These are phyloP conservation scores for Drosophila rellima DNA, from an alignment of 2,888 invertebrate species.

Conservation along the genomic window DNA sequence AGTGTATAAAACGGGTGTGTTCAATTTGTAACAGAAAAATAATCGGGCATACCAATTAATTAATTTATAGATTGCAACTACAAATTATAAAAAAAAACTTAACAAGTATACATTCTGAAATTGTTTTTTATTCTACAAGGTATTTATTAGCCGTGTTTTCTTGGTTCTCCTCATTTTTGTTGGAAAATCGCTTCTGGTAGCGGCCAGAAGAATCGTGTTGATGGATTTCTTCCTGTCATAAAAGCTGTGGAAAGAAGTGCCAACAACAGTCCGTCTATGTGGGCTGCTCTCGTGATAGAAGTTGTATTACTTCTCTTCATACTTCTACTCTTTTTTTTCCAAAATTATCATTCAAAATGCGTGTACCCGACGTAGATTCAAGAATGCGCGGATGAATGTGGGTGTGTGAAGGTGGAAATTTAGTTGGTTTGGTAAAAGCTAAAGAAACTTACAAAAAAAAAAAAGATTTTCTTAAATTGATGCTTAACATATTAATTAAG, in stretches of 20 bases:
- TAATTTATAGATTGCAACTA: no score
- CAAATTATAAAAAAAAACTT: no score
- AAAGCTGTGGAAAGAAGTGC: slow-evolving; percentile 54
- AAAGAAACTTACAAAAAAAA: slow-evolving; percentile 1
- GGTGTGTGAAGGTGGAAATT: slow-evolving; percentile 26
- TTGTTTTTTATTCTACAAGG: not conserved
- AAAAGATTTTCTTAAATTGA: not conserved
- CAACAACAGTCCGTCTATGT: slow-evolving; percentile 54
- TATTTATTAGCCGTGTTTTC: not conserved
- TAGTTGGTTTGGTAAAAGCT: not conserved
- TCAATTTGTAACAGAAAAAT: not conserved
- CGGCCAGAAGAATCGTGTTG: slow-evolving; percentile 67
- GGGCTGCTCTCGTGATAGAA: slow-evolving; percentile 63
- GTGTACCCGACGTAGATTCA: slow-evolving; percentile 27
- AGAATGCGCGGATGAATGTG: slow-evolving; percentile 21
- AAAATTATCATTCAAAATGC: slow-evolving; percentile 65
- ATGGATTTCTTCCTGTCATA: slow-evolving; percentile 81
- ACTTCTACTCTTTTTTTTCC: slow-evolving; percentile 32
- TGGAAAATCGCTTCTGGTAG: slow-evolving; percentile 36
- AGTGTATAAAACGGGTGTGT: no score
- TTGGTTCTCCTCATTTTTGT: not conserved
- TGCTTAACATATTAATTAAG: not conserved
- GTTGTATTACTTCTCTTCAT: slow-evolving; percentile 36
- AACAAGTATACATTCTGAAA: no score
- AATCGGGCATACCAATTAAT: not conserved